Evolutionary conservation across 2,888 invertebrate genomes (phyloP).

Genomic region (Amblyteles armatorius): DNA sequence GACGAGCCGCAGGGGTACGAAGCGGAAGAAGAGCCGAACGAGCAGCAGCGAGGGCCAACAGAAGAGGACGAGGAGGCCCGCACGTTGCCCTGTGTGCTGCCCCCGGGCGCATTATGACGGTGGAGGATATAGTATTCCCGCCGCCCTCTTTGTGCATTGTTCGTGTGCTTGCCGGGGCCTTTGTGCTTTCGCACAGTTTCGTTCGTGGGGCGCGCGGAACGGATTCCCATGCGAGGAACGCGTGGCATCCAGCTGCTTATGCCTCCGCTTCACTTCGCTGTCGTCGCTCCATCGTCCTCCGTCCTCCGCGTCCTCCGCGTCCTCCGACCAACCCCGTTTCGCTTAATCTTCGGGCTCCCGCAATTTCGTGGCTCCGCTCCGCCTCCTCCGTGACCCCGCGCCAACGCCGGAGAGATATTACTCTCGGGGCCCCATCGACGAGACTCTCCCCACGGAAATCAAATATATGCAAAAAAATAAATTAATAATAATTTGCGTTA

Average conservation of each 20-base stretch:
- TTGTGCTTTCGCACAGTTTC: constrained; percentile 77
- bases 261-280: constrained; percentile 24
- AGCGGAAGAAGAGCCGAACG: constrained; percentile 48
- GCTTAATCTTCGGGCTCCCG: constrained; percentile 19
- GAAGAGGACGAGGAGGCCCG: constrained; percentile 65
- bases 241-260: constrained; percentile 57
- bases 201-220: constrained; percentile 55
- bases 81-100: constrained; percentile 68
- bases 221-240: constrained; percentile 53
- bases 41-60: constrained; percentile 52
- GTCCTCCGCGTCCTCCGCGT: neutral
- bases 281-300: constrained; percentile 4
- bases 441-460: neutral
- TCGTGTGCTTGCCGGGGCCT: constrained; percentile 78
- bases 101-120: constrained; percentile 77
- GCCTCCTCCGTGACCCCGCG: constrained; percentile 17
- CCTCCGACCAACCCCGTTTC: constrained; percentile 7
- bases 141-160: constrained; percentile 79
- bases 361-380: constrained; percentile 14
- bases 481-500: no score
- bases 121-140: constrained; percentile 61
- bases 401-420: neutral
- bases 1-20: constrained; percentile 39
- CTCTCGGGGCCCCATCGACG: neutral
- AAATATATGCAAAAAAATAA: neutral